phyloP scores from a whole-genome alignment of 2,888 invertebrate genomes.

The Perdita meconis region DNA sequence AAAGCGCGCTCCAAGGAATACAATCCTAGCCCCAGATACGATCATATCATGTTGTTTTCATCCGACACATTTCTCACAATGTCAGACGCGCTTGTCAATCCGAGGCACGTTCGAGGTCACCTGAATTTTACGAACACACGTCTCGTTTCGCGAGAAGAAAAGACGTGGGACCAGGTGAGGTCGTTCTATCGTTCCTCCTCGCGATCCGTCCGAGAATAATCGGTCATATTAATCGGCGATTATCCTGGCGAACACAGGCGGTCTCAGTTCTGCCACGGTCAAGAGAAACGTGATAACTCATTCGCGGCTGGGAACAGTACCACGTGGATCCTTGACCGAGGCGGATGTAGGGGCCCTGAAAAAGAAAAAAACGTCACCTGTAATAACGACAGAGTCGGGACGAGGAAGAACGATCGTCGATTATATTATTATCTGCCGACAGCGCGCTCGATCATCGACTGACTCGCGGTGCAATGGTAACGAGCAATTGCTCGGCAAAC shows the following conservation, averaged over 20 bases:
- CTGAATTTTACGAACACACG: slow-evolving; percentile 53
- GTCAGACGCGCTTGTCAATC: slow-evolving; percentile 33
- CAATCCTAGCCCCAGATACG: slow-evolving; percentile 1
- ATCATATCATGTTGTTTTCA: slow-evolving; percentile 15
- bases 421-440: slow-evolving; percentile 36
- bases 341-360: neutral
- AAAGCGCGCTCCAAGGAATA: neutral
- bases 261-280: slow-evolving; percentile 1
- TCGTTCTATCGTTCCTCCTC: too few relatives aligned
- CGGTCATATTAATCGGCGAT: slow-evolving; percentile 24
- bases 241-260: slow-evolving; percentile 1
- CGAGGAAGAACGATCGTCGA: slow-evolving; percentile 28
- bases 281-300: neutral
- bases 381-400: neutral
- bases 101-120: slow-evolving; percentile 66
- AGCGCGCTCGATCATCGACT: slow-evolving; percentile 28
- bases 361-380: neutral
- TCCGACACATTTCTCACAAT: slow-evolving; percentile 57
- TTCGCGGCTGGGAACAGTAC: slow-evolving; percentile 3
- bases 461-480: slow-evolving; percentile 18
- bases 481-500: slow-evolving; percentile 5
- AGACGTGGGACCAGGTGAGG: slow-evolving; percentile 13
- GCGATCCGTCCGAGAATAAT: too few relatives aligned
- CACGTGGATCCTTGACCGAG: slow-evolving; percentile 15
- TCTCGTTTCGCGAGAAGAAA: slow-evolving; percentile 9